Conservation (phyloP, 2,113 vertebrate genomes). For the Bufo gargarizans region DNA sequence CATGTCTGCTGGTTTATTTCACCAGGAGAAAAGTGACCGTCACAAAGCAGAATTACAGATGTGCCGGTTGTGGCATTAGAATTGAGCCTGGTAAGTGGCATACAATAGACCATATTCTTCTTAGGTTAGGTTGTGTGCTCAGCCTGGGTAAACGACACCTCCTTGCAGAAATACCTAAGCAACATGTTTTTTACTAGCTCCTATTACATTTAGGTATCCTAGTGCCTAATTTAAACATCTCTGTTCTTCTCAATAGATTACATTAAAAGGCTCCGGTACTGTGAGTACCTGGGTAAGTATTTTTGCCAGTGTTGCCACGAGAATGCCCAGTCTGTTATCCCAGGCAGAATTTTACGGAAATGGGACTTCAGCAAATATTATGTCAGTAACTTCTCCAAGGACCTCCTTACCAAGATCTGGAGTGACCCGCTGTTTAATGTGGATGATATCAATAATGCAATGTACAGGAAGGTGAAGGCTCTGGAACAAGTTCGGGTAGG, state of each 20-base stretch:
- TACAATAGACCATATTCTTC: neutral
- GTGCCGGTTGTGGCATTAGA: slow-evolving; percentile 93
- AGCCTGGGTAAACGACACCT: neutral
- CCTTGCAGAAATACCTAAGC: neutral
- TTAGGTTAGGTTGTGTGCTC: neutral
- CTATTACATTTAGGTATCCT: neutral
- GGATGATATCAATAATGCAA: slow-evolving; percentile 85
- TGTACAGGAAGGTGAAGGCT: slow-evolving; percentile 90
- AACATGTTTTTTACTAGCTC: neutral
- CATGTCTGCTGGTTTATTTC: slow-evolving; percentile 30
- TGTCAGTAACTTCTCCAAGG: slow-evolving; percentile 95
- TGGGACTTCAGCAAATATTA: slow-evolving; percentile 98
- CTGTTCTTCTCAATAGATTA: slow-evolving; percentile 78
- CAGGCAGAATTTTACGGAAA: slow-evolving; percentile 88
- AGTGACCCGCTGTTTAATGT: slow-evolving; percentile 94
- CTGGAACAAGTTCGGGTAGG: slow-evolving; percentile 90
- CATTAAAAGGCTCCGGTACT: slow-evolving; percentile 94
- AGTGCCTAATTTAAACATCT: neutral
- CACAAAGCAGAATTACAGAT: slow-evolving; percentile 95
- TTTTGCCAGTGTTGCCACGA: slow-evolving; percentile 99
- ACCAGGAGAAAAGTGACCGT: slow-evolving; percentile 90
- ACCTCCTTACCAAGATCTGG: slow-evolving; percentile 92
- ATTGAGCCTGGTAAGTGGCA: slow-evolving; percentile 85
- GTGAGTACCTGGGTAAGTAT: slow-evolving; percentile 95
- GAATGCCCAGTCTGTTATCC: slow-evolving; percentile 87